Conservation (phyloP, 2,113 vertebrate genomes). For the Balaeniceps rex region DNA sequence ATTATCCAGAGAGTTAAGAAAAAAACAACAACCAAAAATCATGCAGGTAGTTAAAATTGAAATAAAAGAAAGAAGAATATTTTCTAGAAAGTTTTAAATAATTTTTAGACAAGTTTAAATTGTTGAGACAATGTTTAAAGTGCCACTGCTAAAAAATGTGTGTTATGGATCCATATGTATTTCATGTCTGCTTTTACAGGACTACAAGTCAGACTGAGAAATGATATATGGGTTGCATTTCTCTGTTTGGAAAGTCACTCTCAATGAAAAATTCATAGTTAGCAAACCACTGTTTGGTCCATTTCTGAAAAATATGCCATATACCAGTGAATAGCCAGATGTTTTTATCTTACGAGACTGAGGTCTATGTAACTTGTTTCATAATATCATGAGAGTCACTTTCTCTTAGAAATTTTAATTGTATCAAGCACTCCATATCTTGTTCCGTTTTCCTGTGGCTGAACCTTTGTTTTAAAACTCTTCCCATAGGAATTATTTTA, state of each 20-base stretch:
- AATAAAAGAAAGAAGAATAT: background rate
- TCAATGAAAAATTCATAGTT: background rate
- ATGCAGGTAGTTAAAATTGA: background rate
- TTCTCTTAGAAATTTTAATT: background rate
- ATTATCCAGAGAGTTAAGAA: background rate
- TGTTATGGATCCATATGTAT: background rate
- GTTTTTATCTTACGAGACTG: background rate
- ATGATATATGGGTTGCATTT: background rate
- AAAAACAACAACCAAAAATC: background rate
- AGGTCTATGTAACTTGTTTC: background rate
- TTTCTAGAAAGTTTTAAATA: background rate
- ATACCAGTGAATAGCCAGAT: background rate
- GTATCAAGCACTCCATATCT: background rate
- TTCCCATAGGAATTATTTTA: background rate
- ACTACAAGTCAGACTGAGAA: background rate
- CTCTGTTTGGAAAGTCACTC: background rate
- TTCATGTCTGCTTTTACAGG: background rate
- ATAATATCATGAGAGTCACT: fast-evolving
- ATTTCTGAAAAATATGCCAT: background rate
- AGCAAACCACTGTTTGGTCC: background rate
- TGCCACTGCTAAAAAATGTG: background rate
- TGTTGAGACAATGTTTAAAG: background rate
- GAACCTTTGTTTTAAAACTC: background rate
- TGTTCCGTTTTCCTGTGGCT: background rate
- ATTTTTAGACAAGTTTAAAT: background rate